Evolutionary conservation across 2,113 vertebrate species (phyloP).

Genomic region (Pygoscelis adeliae): DNA sequence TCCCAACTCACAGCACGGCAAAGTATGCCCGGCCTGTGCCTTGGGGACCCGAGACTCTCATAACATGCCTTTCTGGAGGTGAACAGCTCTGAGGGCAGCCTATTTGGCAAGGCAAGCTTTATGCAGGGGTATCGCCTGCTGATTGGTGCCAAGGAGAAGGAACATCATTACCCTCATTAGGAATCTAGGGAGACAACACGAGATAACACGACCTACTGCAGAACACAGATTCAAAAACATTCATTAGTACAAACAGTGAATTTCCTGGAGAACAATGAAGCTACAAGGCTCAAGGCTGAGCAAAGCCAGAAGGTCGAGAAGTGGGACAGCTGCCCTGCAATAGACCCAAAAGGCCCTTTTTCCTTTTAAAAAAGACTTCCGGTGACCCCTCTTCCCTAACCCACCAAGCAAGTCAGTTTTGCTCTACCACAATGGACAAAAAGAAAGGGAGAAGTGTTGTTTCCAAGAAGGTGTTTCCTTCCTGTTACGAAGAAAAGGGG

Average conservation of each 20-base stretch:
- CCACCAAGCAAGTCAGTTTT: background rate
- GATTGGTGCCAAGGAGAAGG: background rate
- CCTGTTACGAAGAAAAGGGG: background rate
- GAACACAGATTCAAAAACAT: conserved; percentile 12
- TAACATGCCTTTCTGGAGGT: background rate
- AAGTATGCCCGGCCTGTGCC: background rate
- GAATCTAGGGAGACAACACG: background rate
- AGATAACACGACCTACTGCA: background rate
- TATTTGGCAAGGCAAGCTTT: background rate
- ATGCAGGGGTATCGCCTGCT: background rate
- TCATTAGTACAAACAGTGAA: conserved; percentile 1
- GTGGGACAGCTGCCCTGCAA: background rate
- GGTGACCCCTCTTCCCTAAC: background rate
- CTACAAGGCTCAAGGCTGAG: background rate
- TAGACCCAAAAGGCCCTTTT: background rate
- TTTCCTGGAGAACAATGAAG: conserved; percentile 29
- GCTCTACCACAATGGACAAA: background rate
- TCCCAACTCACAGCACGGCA: background rate
- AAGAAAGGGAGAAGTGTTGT: background rate
- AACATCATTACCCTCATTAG: background rate
- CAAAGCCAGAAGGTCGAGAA: background rate
- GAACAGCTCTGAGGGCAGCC: background rate
- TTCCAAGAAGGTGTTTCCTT: background rate
- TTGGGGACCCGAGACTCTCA: background rate
- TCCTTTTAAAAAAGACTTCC: background rate